Percentiles rank a stretch among this genome's conserved stretches.
Evolutionary conservation across 2,888 invertebrate species (phyloP).

Genomic region (Acanthosepion lycidas): DNA sequence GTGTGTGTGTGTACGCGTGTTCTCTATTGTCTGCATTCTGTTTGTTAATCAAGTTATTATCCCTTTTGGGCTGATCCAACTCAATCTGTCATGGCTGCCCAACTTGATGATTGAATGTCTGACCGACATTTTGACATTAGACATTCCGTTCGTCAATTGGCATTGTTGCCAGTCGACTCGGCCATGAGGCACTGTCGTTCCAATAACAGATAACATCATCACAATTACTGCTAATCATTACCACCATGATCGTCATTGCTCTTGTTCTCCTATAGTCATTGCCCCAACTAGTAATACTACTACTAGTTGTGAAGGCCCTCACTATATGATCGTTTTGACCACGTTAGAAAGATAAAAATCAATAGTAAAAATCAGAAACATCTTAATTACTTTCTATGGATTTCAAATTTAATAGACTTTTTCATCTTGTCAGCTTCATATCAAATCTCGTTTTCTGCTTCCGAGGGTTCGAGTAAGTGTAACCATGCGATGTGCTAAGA

Average conservation of each 20-base stretch:
- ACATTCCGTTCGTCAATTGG: slow-evolving; percentile 33
- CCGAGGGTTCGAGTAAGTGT: not conserved
- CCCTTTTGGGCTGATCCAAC: slow-evolving; percentile 22
- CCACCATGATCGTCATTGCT: not conserved
- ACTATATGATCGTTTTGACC: not conserved
- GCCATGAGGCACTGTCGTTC: not conserved
- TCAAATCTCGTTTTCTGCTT: not conserved
- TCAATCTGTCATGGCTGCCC: slow-evolving; percentile 22
- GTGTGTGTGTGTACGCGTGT: too few relatives aligned
- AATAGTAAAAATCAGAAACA: not conserved
- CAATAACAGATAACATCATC: slow-evolving; percentile 9
- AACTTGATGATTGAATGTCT: slow-evolving; percentile 33
- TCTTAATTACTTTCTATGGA: slow-evolving; percentile 6
- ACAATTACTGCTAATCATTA: slow-evolving; percentile 33
- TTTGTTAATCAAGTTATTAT: slow-evolving; percentile 20
- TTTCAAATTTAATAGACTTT: not conserved
- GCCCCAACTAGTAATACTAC: not conserved
- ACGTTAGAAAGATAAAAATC: not conserved
- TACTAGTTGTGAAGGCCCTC: too few relatives aligned
- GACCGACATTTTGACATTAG: slow-evolving; percentile 33
- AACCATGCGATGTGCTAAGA: not conserved
- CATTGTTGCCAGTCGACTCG: not conserved
- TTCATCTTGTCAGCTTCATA: not conserved
- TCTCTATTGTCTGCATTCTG: not conserved
- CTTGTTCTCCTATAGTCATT: not conserved